These are phyloP conservation scores for Metaphire vulgaris DNA, from an alignment of 1,140 invertebrate genomes.

Conservation along the genomic window DNA sequence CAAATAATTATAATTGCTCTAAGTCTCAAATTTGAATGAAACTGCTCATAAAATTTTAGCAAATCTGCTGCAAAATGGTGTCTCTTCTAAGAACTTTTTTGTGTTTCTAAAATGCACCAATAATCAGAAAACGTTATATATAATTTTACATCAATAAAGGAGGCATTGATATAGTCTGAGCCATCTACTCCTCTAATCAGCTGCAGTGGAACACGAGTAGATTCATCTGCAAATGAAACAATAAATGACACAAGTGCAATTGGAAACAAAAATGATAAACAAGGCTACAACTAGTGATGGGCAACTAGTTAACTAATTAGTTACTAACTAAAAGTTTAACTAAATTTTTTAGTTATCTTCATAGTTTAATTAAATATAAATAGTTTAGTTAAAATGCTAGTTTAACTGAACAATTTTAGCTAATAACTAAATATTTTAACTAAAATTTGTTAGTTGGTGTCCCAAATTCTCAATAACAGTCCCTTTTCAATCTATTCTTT, in stretches of 20 bases:
- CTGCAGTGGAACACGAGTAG: slow-evolving; percentile 84
- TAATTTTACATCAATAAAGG: slow-evolving; percentile 73
- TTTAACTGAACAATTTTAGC: neutral
- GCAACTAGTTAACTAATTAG: neutral
- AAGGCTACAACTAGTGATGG: neutral
- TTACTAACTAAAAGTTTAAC: too few species aligned
- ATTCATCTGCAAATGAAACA: slow-evolving; percentile 64
- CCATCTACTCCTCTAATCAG: slow-evolving; percentile 86
- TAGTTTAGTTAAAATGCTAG: neutral
- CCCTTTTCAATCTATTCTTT: too few species aligned
- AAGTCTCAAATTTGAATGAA: neutral
- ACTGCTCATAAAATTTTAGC: neutral
- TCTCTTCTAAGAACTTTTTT: neutral
- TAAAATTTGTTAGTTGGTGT: neutral
- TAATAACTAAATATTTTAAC: neutral
- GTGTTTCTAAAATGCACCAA: neutral
- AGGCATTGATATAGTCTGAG: slow-evolving; percentile 98
- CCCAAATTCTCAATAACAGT: neutral
- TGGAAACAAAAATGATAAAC: neutral
- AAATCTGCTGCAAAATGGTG: neutral
- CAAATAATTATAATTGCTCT: neutral
- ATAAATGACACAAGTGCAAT: too few species aligned
- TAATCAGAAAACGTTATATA: neutral
- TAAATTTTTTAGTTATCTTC: neutral
- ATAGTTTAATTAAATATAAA: neutral